These are phyloP conservation scores for Lathronympha strigana DNA, from an alignment of 2,888 invertebrate species.

Conservation along the genomic window DNA sequence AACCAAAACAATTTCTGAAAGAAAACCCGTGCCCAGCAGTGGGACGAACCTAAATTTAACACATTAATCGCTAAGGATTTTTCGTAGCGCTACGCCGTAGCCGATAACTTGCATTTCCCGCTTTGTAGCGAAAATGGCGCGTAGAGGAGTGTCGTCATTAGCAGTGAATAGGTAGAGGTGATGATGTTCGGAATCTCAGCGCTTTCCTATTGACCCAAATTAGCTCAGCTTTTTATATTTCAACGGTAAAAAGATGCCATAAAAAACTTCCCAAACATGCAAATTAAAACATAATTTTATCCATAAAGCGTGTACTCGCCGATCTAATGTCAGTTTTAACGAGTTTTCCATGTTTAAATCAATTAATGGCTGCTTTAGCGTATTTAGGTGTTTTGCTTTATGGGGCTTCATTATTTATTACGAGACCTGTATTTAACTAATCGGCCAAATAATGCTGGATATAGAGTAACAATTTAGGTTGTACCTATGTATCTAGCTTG, in stretches of 20 bases:
- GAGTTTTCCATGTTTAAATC: slow-evolving; percentile 24
- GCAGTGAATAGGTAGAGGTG: too few relatives aligned
- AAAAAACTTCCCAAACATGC: slow-evolving; percentile 14
- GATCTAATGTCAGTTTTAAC: slow-evolving; percentile 24
- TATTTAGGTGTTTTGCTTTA: slow-evolving; percentile 18
- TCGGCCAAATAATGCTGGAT: too few relatives aligned
- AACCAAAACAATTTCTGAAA: too few relatives aligned
- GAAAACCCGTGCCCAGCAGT: too few relatives aligned
- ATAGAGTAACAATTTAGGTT: too few relatives aligned
- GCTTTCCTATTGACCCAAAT: background rate
- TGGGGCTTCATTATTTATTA: slow-evolving; percentile 5
- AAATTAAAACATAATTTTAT: slow-evolving; percentile 11
- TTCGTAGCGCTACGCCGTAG: too few relatives aligned
- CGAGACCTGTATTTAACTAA: background rate
- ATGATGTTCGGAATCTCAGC: too few relatives aligned
- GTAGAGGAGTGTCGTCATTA: too few relatives aligned
- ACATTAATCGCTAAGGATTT: too few relatives aligned
- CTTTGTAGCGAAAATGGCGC: too few relatives aligned
- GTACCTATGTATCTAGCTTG: background rate
- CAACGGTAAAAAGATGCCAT: slow-evolving; percentile 5
- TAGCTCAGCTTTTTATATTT: background rate
- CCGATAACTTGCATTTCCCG: too few relatives aligned
- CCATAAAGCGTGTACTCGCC: slow-evolving; percentile 15
- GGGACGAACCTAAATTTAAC: too few relatives aligned
- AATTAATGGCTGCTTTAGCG: slow-evolving; percentile 16